These are phyloP conservation scores for Drosophila micromelanica DNA, from an alignment of 1,140 invertebrate species.

Conservation along the genomic window DNA sequence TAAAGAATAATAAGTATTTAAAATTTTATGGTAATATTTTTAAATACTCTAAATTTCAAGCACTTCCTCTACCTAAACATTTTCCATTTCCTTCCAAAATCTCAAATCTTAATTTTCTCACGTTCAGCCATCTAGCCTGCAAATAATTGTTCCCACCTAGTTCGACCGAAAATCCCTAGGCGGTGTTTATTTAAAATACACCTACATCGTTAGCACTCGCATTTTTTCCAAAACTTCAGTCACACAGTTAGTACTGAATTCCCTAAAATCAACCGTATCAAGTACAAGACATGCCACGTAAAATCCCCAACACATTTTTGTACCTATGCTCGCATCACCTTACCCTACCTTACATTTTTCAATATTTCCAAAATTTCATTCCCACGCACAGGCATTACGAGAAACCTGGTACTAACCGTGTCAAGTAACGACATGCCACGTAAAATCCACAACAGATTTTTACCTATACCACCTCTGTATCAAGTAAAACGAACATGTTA, in stretches of 20 bases:
- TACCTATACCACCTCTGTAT: constrained; percentile 3
- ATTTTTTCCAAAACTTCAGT: constrained; percentile 22
- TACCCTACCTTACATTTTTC: constrained; percentile 1
- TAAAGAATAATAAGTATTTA: too few relatives aligned
- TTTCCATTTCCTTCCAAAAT: not conserved
- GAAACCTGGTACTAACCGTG: constrained; percentile 27
- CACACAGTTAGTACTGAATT: not conserved
- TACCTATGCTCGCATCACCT: constrained; percentile 6
- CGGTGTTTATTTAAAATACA: constrained; percentile 1
- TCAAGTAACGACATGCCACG: constrained; percentile 51
- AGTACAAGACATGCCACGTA: constrained; percentile 45
- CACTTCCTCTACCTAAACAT: not conserved
- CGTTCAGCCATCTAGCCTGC: not conserved
- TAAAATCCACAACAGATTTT: constrained; percentile 46
- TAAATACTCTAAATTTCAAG: too few relatives aligned
- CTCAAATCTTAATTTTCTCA: not conserved
- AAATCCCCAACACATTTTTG: constrained; percentile 39
- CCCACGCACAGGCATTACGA: constrained; percentile 11
- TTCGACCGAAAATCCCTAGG: constrained; percentile 13
- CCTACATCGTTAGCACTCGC: not conserved
- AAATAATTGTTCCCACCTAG: not conserved
- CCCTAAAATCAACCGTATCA: constrained; percentile 46
- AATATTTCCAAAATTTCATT: constrained; percentile 21
- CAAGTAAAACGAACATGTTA: constrained; percentile 35
- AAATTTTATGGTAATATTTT: too few relatives aligned